A percentile compares a stretch with the other conserved stretches of the same genome.
These are phyloP conservation scores for Nephotettix cincticeps DNA, from an alignment of 1,140 invertebrate genomes.

Conservation along the genomic window DNA sequence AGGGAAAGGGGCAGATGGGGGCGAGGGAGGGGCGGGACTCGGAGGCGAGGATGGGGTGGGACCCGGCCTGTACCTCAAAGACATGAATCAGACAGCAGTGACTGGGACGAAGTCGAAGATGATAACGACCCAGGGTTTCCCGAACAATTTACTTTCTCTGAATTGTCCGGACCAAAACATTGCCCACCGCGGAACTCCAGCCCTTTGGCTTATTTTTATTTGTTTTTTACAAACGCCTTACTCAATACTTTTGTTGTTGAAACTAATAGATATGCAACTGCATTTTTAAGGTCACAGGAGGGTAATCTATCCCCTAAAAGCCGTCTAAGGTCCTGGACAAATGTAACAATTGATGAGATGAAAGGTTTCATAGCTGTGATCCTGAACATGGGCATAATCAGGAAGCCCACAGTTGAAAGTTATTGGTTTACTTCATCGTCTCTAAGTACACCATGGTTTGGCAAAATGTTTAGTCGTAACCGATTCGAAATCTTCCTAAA, in stretches of 20 bases:
- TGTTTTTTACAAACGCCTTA: constrained; percentile 9
- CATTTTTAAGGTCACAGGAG: not conserved
- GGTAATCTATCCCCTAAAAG: not conserved
- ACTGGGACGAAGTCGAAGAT: not conserved
- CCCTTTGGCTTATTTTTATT: not conserved
- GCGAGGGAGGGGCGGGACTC: too few species aligned
- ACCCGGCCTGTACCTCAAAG: too few species aligned
- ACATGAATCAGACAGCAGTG: not conserved
- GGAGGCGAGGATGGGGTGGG: too few species aligned
- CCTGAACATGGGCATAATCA: not conserved
- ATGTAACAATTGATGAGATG: not conserved
- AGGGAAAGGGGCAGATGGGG: too few species aligned
- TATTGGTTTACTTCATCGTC: not conserved
- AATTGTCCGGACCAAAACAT: constrained; percentile 16
- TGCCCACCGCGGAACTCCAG: constrained; percentile 8
- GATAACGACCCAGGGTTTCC: not conserved
- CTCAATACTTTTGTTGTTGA: not conserved
- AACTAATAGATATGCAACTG: not conserved
- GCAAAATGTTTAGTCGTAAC: not conserved
- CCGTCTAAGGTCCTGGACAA: not conserved
- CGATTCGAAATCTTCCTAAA: constrained; percentile 15
- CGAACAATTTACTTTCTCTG: not conserved
- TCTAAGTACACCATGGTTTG: not conserved
- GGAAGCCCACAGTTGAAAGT: not conserved
- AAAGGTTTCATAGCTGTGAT: not conserved